Percentiles rank a stretch among this genome's conserved stretches.
Evolutionary conservation across 2,888 invertebrate species (phyloP).

Genomic region (Mantis religiosa): DNA sequence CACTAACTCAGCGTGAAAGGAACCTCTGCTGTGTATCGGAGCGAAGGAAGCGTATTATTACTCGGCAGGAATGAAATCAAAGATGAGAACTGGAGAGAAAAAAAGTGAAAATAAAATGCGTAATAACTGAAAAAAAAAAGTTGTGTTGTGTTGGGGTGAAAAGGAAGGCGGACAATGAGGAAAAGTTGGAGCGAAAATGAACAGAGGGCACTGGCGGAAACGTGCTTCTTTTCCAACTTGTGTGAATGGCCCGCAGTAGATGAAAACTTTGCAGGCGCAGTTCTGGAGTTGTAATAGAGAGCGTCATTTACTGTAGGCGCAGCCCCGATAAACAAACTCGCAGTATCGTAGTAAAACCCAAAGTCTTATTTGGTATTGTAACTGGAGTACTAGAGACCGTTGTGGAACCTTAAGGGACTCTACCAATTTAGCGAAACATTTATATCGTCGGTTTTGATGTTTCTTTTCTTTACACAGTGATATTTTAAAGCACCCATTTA

Average conservation of each 20-base stretch:
- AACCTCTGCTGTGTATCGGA: not conserved
- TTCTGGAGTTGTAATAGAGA: not conserved
- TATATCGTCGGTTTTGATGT: too few species aligned
- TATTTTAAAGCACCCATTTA: too few species aligned
- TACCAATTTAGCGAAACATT: too few species aligned
- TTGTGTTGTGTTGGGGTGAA: not conserved
- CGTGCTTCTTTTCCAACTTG: not conserved
- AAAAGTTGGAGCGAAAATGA: not conserved
- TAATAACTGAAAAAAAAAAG: not conserved
- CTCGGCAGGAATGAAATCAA: not conserved
- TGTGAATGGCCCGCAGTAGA: not conserved
- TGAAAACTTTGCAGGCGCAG: not conserved
- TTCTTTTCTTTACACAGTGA: too few species aligned
- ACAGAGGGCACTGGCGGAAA: not conserved
- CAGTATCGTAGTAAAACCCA: too few species aligned
- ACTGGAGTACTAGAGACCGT: too few species aligned
- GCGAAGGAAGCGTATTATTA: not conserved
- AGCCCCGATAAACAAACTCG: too few species aligned
- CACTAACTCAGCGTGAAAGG: not conserved
- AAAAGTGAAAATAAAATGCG: not conserved
- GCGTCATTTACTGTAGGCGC: not conserved
- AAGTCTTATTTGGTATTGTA: too few species aligned
- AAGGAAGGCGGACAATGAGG: not conserved
- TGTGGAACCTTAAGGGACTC: too few species aligned
- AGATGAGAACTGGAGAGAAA: not conserved